Evolutionary conservation across 2,797 vertebrate species (phyloP).

Genomic region (Echiichthys vipera): DNA sequence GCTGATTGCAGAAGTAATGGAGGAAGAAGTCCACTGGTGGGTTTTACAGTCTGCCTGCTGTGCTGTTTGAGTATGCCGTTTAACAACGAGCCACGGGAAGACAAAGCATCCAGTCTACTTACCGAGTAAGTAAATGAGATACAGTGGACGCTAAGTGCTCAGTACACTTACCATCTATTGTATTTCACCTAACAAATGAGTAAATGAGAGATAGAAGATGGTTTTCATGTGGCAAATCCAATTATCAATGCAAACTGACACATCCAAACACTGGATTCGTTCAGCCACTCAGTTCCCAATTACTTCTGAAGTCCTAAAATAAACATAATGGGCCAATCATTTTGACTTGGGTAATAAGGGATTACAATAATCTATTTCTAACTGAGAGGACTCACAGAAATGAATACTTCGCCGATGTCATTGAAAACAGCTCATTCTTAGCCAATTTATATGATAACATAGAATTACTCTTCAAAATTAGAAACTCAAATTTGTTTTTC

Average conservation of each 20-base stretch:
- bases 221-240: constrained; percentile 24
- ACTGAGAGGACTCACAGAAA: not conserved
- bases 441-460: not conserved
- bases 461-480: constrained; percentile 1
- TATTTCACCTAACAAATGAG: constrained; percentile 48
- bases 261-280: constrained; percentile 3
- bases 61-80: constrained; percentile 28
- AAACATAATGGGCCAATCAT: constrained; percentile 8
- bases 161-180: constrained; percentile 29
- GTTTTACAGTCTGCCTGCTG: constrained; percentile 53
- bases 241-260: constrained; percentile 13
- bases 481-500: constrained; percentile 2
- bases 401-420: constrained; percentile 5
- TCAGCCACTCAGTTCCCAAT: constrained; percentile 1
- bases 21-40: constrained; percentile 39
- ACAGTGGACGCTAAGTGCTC: constrained; percentile 46
- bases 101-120: constrained; percentile 35
- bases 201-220: constrained; percentile 19
- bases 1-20: constrained; percentile 50
- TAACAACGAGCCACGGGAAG: constrained; percentile 18
- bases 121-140: constrained; percentile 34
- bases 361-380: constrained; percentile 13
- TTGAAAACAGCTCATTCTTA: not conserved
- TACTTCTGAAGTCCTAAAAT: constrained; percentile 21
- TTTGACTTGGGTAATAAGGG: not conserved